phyloP scores from a whole-genome alignment of 2,888 invertebrate species.

The Mongoloraphidia duomilia region DNA sequence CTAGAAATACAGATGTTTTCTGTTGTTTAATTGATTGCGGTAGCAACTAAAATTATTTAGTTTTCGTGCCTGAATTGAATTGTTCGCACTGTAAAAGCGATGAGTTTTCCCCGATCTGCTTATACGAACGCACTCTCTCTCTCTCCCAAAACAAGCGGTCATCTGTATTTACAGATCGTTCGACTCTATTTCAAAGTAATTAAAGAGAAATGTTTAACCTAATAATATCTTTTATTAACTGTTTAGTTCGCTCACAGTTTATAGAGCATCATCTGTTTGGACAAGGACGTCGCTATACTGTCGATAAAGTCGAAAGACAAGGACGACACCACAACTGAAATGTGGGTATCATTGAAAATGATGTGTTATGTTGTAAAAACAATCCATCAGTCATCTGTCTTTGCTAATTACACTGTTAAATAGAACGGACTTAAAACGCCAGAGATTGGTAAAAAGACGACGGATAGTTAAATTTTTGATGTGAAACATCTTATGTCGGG shows the following conservation, averaged over 20 bases:
- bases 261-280: neutral
- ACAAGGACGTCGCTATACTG: neutral
- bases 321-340: neutral
- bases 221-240: slow-evolving; percentile 26
- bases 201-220: slow-evolving; percentile 16
- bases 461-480: no score
- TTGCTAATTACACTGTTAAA: slow-evolving; percentile 26
- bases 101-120: no score
- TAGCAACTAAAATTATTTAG: no score
- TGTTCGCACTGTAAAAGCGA: no score
- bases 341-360: neutral
- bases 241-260: slow-evolving; percentile 9
- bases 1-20: no score
- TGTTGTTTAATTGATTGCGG: no score
- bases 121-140: no score
- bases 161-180: neutral
- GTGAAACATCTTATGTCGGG: no score
- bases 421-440: neutral
- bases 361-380: slow-evolving; percentile 26
- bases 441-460: no score
- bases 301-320: neutral
- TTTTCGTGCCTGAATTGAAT: no score
- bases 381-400: slow-evolving; percentile 34
- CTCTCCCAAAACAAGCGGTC: neutral
- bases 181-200: slow-evolving; percentile 4